These are phyloP conservation scores for Alauda arvensis DNA, from an alignment of 2,797 vertebrate species.

Conservation along the genomic window DNA sequence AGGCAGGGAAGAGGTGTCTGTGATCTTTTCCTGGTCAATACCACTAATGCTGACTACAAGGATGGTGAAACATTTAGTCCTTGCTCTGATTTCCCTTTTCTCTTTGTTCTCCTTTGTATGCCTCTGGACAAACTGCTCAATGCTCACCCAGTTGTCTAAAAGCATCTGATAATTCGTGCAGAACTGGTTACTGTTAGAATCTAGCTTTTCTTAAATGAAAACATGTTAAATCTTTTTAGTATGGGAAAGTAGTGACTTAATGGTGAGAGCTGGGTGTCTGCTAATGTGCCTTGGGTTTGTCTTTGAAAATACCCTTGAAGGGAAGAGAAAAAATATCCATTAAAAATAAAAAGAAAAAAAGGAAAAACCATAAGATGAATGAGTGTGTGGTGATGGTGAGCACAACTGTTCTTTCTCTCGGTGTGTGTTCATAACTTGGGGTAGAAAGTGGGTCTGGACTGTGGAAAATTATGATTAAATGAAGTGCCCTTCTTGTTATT, in stretches of 20 bases:
- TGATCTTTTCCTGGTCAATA: background rate
- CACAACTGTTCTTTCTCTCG: background rate
- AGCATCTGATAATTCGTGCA: background rate
- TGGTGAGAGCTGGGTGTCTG: background rate
- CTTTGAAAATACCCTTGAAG: slow-evolving; percentile 2
- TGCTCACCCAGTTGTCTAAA: background rate
- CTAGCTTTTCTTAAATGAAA: background rate
- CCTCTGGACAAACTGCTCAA: background rate
- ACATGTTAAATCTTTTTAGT: background rate
- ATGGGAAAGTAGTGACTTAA: background rate
- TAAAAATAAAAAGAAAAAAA: background rate
- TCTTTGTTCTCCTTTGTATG: background rate
- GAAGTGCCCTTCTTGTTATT: background rate
- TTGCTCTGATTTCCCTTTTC: background rate
- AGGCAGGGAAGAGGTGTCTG: background rate
- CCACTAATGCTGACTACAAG: background rate
- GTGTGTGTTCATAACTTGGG: background rate
- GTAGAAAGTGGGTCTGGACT: slow-evolving; percentile 16
- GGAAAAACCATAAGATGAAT: background rate
- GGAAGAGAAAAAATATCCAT: background rate
- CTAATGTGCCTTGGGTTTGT: background rate
- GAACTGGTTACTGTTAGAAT: background rate
- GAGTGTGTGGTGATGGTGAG: background rate
- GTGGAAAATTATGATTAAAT: slow-evolving; percentile 36
- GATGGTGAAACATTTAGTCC: background rate